Percentiles rank a stretch among this genome's conserved stretches.
These are phyloP conservation scores for Clarias laeviceps DNA, from an alignment of 2,797 vertebrate genomes.

Conservation along the genomic window DNA sequence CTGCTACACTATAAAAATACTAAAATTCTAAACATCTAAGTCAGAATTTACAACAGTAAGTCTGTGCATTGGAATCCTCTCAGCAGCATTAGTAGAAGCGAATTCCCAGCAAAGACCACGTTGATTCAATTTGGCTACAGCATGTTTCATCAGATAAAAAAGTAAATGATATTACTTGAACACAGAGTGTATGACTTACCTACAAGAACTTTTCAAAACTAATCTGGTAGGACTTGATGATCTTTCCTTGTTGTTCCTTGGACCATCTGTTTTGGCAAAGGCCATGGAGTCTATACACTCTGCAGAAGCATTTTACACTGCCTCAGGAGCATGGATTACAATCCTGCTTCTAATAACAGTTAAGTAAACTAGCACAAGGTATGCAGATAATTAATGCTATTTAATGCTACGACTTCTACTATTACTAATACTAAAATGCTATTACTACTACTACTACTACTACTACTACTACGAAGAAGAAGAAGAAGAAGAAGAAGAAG, in stretches of 20 bases:
- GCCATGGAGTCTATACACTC: constrained; percentile 33
- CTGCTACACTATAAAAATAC: background rate
- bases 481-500: background rate
- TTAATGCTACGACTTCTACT: background rate
- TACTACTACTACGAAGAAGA: background rate
- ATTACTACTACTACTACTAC: background rate
- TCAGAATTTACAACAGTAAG: constrained; percentile 28
- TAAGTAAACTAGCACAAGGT: constrained; percentile 26
- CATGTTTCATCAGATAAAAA: constrained; percentile 57
- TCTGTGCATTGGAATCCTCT: constrained; percentile 37
- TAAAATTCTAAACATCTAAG: constrained; percentile 9
- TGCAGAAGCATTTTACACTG: constrained; percentile 40
- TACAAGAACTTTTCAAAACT: constrained; percentile 58
- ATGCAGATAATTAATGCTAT: constrained; percentile 5
- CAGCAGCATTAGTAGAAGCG: constrained; percentile 33
- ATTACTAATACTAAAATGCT: constrained; percentile 4
- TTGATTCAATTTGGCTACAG: constrained; percentile 58
- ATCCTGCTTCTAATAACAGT: constrained; percentile 33
- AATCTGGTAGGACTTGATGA: constrained; percentile 54
- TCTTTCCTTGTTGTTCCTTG: constrained; percentile 47
- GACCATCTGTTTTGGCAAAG: constrained; percentile 50
- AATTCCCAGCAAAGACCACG: constrained; percentile 56
- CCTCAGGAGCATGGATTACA: constrained; percentile 34
- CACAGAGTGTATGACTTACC: constrained; percentile 59
- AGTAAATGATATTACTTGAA: constrained; percentile 60